Percentiles rank a stretch among this genome's conserved stretches.
phyloP scores from a whole-genome alignment of 2,888 invertebrate genomes.

The Meiosimyza platycephala region DNA sequence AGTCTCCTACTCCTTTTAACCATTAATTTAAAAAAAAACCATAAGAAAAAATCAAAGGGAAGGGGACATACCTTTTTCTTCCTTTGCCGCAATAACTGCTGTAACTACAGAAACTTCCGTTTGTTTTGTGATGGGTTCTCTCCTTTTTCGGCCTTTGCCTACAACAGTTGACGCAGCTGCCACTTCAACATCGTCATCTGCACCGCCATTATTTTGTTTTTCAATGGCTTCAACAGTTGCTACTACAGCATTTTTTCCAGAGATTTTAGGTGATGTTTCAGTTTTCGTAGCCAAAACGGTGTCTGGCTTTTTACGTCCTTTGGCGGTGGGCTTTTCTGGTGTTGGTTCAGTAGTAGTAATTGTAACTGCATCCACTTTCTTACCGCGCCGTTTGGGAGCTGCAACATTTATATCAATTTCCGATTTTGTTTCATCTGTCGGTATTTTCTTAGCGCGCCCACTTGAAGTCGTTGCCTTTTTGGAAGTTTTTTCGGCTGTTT shows the following conservation, averaged over 20 bases:
- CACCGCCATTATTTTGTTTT: not conserved
- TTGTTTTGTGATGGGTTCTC: slow-evolving; percentile 33
- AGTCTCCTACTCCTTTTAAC: too few species aligned
- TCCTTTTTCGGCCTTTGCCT: slow-evolving; percentile 40
- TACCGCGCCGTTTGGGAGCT: slow-evolving; percentile 34
- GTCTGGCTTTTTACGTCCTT: not conserved
- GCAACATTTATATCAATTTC: not conserved
- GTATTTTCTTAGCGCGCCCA: not conserved
- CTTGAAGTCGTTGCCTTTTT: slow-evolving; percentile 33
- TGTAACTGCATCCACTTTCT: slow-evolving; percentile 38
- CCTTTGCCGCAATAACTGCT: not conserved
- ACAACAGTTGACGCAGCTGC: slow-evolving; percentile 32
- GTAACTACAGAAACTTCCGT: not conserved
- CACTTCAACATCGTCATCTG: not conserved
- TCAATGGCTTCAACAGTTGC: slow-evolving; percentile 11
- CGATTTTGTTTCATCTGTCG: not conserved
- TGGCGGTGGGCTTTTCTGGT: too few species aligned
- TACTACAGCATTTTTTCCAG: slow-evolving; percentile 33
- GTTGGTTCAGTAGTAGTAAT: not conserved
- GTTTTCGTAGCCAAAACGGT: slow-evolving; percentile 6
- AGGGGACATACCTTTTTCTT: slow-evolving; percentile 8
- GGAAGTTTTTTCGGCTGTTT: slow-evolving; percentile 10
- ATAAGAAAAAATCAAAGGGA: too few species aligned
- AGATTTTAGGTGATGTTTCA: slow-evolving; percentile 18
- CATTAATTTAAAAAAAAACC: too few species aligned